Conservation (phyloP, 2,113 vertebrate species). For the Tachysurus vachellii region DNA sequence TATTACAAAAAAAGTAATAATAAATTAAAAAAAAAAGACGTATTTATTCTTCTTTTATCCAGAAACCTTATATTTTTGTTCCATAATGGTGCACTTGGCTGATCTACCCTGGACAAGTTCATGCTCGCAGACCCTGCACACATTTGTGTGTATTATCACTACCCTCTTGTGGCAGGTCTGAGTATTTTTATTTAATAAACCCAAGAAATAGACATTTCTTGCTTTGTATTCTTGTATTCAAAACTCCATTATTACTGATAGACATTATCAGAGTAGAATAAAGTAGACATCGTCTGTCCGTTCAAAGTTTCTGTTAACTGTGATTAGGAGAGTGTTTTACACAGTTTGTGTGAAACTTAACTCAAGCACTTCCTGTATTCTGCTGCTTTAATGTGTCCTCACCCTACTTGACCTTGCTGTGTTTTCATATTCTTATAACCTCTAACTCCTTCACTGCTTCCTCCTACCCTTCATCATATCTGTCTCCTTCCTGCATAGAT, state of each 20-base stretch:
- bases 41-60: not conserved
- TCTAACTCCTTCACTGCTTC: constrained; percentile 34
- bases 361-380: constrained; percentile 9
- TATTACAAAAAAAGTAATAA: not conserved
- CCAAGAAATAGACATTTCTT: not conserved
- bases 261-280: not conserved
- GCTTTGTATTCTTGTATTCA: not conserved
- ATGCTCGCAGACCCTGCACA: not conserved
- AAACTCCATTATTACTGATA: not conserved
- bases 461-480: constrained; percentile 15
- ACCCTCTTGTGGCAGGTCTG: constrained; percentile 46
- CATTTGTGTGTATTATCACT: constrained; percentile 45
- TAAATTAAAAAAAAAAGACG: not conserved
- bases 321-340: not conserved
- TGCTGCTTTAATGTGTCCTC: not conserved
- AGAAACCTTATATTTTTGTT: not conserved
- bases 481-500: not conserved
- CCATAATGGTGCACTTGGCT: constrained; percentile 3
- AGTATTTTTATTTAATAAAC: constrained; percentile 15
- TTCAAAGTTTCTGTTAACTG: not conserved
- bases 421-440: not conserved
- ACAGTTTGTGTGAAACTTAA: not conserved
- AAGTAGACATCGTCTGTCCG: not conserved
- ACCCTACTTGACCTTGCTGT: not conserved
- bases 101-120: not conserved